Evolutionary conservation across 2,888 invertebrate species (phyloP), one percentile per base, ranked within the genome.

Genomic region (Folsomia manolachei): DNA sequence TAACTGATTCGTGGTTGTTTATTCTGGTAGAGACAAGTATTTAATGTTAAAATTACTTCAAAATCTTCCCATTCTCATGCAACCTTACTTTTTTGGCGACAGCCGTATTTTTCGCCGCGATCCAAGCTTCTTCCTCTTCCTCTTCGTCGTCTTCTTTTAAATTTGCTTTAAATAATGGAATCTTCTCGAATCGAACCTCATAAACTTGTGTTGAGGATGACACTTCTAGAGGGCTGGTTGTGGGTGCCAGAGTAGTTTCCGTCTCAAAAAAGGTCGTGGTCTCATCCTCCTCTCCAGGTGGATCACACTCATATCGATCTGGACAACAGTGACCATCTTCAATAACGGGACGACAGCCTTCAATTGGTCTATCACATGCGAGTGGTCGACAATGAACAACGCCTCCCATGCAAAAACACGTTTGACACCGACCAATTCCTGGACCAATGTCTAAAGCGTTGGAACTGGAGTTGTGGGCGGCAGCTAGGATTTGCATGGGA

Each of bases 301-400:
- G 4, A 7, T 56, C 56, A 26, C 67, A 67, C 26, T 67, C 67
- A 27, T 67, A 67, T 23, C 67, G 1, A 66, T 91, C 90, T 14
- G 94, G 92, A 82, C 94, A 94, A 84, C 94, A 94, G 82, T 92
- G 90, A 1, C 92, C 92, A 53, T 88, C 86, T 66, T 89, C 89
- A 69, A 91, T 87, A 66, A 93, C 88, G 0, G 94, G 93, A 65
- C 85, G 86, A 83, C 94, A 94, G 66, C 91, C 91, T 76, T 89
- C 87, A 72, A 92, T 86, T 0, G 91, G 87, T 1, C 91, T 90
- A 1, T 92, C 89, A 82, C 93, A 94, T 23, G 90, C 88, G 72
- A 92, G 86, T 2, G 90, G 89, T 77, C 90, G 90, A 83, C 94
- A 94, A 61, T 89, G 87, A 63, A 91, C 87, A 0, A 87, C 84